These are phyloP conservation scores for Pantelozetes paolii DNA, from an alignment of 2,888 invertebrate genomes.

Conservation along the genomic window DNA sequence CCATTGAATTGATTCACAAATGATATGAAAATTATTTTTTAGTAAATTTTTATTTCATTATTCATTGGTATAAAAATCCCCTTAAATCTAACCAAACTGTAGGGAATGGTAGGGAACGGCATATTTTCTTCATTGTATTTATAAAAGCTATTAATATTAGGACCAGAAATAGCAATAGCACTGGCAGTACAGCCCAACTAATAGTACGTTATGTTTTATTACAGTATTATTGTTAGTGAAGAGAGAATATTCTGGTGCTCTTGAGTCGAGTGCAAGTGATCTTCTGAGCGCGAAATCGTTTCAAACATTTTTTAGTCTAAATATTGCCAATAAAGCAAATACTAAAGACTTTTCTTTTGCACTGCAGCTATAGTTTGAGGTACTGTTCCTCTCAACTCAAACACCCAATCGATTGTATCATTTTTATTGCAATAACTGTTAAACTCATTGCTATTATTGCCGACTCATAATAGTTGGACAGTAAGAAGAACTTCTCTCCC, in stretches of 20 bases:
- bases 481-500: constrained; percentile 16
- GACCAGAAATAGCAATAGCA: background rate
- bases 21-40: too few species aligned
- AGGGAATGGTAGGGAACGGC: too few species aligned
- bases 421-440: constrained; percentile 21
- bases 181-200: background rate
- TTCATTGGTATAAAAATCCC: too few species aligned
- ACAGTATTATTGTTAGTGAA: background rate
- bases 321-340: constrained; percentile 30
- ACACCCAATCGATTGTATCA: constrained; percentile 32
- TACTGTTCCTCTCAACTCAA: background rate
- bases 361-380: background rate
- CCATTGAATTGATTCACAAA: background rate
- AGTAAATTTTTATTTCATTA: background rate
- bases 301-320: constrained; percentile 25
- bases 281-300: constrained; percentile 1
- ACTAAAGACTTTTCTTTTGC: background rate
- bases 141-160: constrained; percentile 13
- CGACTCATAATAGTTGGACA: constrained; percentile 28
- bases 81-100: too few species aligned
- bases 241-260: constrained; percentile 1
- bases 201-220: constrained; percentile 23
- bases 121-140: too few species aligned
- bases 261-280: background rate
- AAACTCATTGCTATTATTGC: constrained; percentile 26